A percentile compares a stretch with the other conserved stretches of the same genome.
Conservation (phyloP, 2,888 invertebrate genomes). For the Harpalus rubripes region DNA sequence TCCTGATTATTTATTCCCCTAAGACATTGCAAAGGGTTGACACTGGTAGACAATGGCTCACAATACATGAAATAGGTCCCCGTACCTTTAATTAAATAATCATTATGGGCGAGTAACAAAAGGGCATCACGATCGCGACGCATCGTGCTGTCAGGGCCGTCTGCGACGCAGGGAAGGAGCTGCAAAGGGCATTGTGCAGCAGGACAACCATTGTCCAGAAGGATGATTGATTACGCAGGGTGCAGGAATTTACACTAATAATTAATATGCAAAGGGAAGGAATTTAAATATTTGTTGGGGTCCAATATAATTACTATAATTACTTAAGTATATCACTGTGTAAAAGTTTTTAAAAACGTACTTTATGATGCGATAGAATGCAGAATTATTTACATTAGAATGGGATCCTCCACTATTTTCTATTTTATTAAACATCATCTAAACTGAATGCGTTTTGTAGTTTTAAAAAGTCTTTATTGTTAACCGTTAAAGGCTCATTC, state of each 20-base stretch:
- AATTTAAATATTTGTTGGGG: neutral
- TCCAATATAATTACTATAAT: neutral
- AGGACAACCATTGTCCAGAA: neutral
- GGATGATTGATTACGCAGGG: neutral
- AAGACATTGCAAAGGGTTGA: conserved; percentile 2
- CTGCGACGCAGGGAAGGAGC: neutral
- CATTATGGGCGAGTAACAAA: conserved; percentile 51
- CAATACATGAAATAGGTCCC: conserved; percentile 41
- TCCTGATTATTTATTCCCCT: neutral
- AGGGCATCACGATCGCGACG: conserved; percentile 39
- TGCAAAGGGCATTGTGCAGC: neutral
- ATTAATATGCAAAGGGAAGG: neutral
- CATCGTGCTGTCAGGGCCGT: neutral
- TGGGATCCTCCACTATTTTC: no score
- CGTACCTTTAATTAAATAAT: conserved; percentile 63
- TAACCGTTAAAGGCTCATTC: no score
- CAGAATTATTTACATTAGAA: no score
- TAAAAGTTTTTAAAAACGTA: no score
- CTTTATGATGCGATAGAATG: no score
- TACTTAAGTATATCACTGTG: no score
- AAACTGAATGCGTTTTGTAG: no score
- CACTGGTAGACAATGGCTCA: neutral
- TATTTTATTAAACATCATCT: no score
- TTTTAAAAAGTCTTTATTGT: no score
- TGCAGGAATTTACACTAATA: conserved; percentile 1